These are phyloP conservation scores for Cryptocheilus praepositus DNA, from an alignment of 2,888 invertebrate genomes.

Conservation along the genomic window DNA sequence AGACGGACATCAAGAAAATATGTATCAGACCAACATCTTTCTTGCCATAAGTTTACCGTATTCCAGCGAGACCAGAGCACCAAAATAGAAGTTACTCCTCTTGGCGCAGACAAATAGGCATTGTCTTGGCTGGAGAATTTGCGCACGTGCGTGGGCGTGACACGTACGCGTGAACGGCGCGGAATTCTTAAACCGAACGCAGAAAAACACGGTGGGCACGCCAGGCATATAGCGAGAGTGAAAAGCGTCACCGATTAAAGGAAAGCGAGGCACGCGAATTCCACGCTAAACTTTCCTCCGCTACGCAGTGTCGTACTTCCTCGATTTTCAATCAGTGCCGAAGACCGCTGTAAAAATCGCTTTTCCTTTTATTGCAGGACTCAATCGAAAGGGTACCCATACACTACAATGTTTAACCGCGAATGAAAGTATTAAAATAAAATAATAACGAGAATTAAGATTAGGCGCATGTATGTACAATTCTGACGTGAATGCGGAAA, in stretches of 20 bases:
- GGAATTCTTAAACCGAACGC: constrained; percentile 45
- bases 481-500: constrained; percentile 1
- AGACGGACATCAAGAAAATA: too few relatives aligned
- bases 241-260: constrained; percentile 13
- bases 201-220: constrained; percentile 27
- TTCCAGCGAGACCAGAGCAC: too few relatives aligned
- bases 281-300: too few relatives aligned
- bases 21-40: too few relatives aligned
- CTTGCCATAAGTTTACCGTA: too few relatives aligned
- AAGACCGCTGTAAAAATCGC: background rate
- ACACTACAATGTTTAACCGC: too few relatives aligned
- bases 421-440: constrained; percentile 5
- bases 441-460: constrained; percentile 18
- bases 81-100: too few relatives aligned
- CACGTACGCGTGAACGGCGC: constrained; percentile 42
- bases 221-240: background rate
- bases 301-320: too few relatives aligned
- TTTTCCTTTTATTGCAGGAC: too few relatives aligned
- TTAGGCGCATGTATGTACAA: constrained; percentile 29
- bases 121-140: constrained; percentile 49
- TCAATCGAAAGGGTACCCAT: too few relatives aligned
- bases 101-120: constrained; percentile 7
- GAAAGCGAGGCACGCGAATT: constrained; percentile 16
- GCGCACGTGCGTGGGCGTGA: constrained; percentile 55
- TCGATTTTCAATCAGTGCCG: too few relatives aligned